These are phyloP conservation scores for Rhineura floridana DNA, from an alignment of 2,113 vertebrate genomes.

Conservation along the genomic window DNA sequence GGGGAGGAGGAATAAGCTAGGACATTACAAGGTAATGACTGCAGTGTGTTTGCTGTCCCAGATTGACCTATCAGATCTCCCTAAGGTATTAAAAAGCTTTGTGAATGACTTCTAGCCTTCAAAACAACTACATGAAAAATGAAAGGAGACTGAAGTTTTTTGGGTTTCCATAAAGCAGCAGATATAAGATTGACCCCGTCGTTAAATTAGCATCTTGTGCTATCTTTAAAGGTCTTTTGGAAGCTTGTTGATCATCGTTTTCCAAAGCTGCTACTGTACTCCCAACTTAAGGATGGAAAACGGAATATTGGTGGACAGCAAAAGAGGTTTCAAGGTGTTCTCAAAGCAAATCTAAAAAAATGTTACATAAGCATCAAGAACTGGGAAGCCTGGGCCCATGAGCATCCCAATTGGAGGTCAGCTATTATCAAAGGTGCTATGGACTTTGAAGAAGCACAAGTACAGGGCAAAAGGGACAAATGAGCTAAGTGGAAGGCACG, in stretches of 20 bases:
- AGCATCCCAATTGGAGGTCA: too few relatives aligned
- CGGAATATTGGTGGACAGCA: too few relatives aligned
- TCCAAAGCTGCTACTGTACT: too few relatives aligned
- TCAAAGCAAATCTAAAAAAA: too few relatives aligned
- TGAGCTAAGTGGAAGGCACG: too few relatives aligned
- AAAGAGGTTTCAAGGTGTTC: too few relatives aligned
- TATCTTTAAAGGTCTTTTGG: not conserved
- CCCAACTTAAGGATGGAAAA: too few relatives aligned
- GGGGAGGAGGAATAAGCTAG: conserved; percentile 58
- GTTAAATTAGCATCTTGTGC: not conserved
- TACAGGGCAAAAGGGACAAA: too few relatives aligned
- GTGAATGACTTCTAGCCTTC: not conserved
- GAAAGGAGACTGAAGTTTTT: not conserved
- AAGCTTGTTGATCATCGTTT: not conserved
- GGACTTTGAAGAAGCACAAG: too few relatives aligned
- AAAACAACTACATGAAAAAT: rapidly evolving
- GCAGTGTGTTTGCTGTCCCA: conserved; percentile 45
- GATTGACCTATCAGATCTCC: conserved; percentile 51
- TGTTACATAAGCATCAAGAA: too few relatives aligned
- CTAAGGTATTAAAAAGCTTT: conserved; percentile 16
- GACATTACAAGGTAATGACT: conserved; percentile 60
- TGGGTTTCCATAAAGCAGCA: not conserved
- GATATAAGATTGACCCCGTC: not conserved
- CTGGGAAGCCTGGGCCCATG: too few relatives aligned
- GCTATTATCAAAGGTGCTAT: too few relatives aligned